Conservation (phyloP, 2,888 invertebrate genomes). For the Bombyx huttoni region DNA sequence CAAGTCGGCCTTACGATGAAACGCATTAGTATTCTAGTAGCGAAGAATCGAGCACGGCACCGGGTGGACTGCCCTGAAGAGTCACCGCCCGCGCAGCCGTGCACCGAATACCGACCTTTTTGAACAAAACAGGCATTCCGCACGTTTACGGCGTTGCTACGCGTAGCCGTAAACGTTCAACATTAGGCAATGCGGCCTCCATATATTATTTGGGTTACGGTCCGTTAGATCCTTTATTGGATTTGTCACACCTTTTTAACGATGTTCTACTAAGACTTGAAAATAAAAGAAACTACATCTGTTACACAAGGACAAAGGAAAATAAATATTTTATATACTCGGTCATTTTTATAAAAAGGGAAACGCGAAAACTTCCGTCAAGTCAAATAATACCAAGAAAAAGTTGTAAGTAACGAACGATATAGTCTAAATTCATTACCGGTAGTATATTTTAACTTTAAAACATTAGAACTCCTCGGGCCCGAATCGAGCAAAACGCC, state of each 20-base stretch:
- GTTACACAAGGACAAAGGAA: no score
- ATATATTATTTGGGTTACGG: slow-evolving; percentile 47
- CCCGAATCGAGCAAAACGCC: slow-evolving; percentile 13
- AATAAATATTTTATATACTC: no score
- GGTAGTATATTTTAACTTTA: no score
- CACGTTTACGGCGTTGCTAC: slow-evolving; percentile 36
- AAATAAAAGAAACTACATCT: slow-evolving; percentile 6
- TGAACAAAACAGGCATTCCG: slow-evolving; percentile 41
- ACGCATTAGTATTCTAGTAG: slow-evolving; percentile 58
- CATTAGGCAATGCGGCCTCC: slow-evolving; percentile 51
- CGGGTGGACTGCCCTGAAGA: slow-evolving; percentile 53
- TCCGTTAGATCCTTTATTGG: slow-evolving; percentile 46
- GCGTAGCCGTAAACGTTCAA: slow-evolving; percentile 41
- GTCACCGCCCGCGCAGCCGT: slow-evolving; percentile 60
- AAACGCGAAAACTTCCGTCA: no score
- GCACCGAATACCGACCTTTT: slow-evolving; percentile 48
- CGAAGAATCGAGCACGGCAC: slow-evolving; percentile 39
- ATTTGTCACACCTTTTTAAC: slow-evolving; percentile 18
- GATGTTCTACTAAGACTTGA: slow-evolving; percentile 10
- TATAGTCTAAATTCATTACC: background rate
- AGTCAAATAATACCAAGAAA: no score
- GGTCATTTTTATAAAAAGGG: no score
- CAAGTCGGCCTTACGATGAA: slow-evolving; percentile 40
- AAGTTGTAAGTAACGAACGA: background rate
- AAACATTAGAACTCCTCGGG: slow-evolving; percentile 2